These are phyloP conservation scores for Dicrurus megarhynchus DNA, from an alignment of 2,113 vertebrate genomes.

Conservation along the genomic window DNA sequence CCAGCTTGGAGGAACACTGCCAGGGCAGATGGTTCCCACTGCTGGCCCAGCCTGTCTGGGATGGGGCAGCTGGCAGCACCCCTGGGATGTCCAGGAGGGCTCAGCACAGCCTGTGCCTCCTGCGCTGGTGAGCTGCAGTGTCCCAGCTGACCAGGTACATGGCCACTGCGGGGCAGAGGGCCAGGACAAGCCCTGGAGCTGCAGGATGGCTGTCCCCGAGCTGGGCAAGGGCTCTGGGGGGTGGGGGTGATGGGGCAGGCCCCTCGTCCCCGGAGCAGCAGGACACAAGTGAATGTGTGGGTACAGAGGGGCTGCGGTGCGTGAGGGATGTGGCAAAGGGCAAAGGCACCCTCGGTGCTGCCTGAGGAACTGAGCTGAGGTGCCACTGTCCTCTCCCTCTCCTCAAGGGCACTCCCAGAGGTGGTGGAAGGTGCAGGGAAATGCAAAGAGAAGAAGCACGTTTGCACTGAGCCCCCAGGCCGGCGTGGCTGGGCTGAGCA, in stretches of 20 bases:
- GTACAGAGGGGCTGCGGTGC: fast-evolving
- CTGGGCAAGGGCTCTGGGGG: background rate
- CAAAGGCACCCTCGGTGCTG: background rate
- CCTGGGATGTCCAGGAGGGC: background rate
- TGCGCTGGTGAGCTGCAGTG: fast-evolving
- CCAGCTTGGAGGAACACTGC: fast-evolving
- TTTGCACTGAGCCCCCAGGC: background rate
- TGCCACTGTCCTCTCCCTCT: background rate
- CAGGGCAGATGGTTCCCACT: background rate
- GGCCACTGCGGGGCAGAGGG: background rate
- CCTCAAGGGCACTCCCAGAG: background rate
- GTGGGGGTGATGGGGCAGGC: background rate
- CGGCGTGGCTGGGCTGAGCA: background rate
- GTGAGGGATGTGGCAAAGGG: background rate
- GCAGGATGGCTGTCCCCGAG: background rate
- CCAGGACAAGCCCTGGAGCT: background rate
- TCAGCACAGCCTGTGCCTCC: background rate
- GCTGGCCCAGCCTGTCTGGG: background rate
- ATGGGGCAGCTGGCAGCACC: background rate
- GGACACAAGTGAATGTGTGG: background rate
- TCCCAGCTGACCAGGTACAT: background rate
- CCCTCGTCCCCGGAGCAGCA: fast-evolving
- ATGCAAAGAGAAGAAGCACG: fast-evolving
- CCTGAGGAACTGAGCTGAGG: background rate
- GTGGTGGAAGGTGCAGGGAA: background rate